Conservation (phyloP, 2,888 invertebrate genomes). For the Drosophila quinaria region DNA sequence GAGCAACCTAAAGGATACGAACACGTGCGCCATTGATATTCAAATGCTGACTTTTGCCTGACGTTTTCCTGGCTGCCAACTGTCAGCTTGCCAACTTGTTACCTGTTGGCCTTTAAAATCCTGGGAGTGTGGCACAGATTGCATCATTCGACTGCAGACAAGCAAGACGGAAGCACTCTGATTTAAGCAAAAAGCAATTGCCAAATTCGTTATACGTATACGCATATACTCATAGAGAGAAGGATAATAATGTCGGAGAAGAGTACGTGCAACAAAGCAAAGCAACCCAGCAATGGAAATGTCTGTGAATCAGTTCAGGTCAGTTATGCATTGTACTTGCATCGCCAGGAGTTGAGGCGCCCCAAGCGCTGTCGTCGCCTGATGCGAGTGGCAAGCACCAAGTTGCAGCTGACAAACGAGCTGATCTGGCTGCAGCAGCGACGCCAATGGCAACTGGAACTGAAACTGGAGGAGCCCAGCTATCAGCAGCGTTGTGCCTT, state of each 20-base stretch:
- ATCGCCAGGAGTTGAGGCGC: constrained; percentile 63
- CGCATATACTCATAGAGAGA: neutral
- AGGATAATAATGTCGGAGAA: constrained; percentile 33
- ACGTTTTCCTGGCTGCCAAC: neutral
- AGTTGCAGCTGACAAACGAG: constrained; percentile 71
- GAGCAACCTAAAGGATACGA: constrained; percentile 8
- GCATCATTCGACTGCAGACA: constrained; percentile 62
- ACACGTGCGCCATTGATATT: constrained; percentile 28
- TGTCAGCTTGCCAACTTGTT: constrained; percentile 13
- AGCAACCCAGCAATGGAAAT: neutral
- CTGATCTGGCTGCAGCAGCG: constrained; percentile 53
- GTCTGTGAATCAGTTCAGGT: constrained; percentile 10
- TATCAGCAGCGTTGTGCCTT: constrained; percentile 50
- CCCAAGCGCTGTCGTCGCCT: constrained; percentile 49
- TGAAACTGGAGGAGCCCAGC: constrained; percentile 30
- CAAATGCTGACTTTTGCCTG: constrained; percentile 2
- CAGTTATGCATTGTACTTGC: constrained; percentile 68
- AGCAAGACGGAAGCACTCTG: constrained; percentile 27
- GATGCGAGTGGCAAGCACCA: constrained; percentile 65
- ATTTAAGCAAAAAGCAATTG: neutral
- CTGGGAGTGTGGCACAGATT: constrained; percentile 45
- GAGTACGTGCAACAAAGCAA: neutral
- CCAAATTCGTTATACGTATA: constrained; percentile 1
- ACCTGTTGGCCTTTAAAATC: constrained; percentile 63
- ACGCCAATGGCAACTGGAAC: constrained; percentile 50